These are phyloP conservation scores for Gadopsis marmoratus DNA, from an alignment of 2,797 vertebrate genomes.

Conservation along the genomic window DNA sequence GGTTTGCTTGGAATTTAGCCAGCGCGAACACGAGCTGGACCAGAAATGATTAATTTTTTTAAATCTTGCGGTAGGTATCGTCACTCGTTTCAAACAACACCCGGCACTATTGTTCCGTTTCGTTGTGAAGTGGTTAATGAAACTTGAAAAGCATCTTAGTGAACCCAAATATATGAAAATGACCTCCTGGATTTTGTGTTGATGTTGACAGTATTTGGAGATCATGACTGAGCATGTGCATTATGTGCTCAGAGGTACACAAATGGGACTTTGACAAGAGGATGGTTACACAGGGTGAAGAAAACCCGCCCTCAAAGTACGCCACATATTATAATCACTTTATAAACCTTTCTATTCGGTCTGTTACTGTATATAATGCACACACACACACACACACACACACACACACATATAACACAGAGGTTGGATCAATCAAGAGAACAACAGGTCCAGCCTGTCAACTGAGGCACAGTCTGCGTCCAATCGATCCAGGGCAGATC, in stretches of 20 bases:
- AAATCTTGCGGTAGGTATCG: background rate
- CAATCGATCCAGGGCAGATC: conserved; percentile 70
- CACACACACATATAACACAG: conserved; percentile 49
- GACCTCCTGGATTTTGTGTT: background rate
- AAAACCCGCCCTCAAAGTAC: conserved; percentile 1
- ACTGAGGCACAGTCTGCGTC: conserved; percentile 74
- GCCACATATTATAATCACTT: conserved; percentile 18
- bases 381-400: conserved; percentile 3
- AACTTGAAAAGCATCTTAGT: background rate
- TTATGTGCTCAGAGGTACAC: background rate
- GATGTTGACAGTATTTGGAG: background rate
- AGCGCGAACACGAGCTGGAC: background rate
- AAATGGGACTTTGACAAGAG: conserved; percentile 8
- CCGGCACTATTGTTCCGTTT: background rate
- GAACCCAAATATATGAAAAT: background rate
- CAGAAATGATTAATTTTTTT: too few relatives aligned
- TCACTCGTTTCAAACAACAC: background rate
- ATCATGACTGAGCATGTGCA: background rate
- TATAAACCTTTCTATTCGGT: conserved; percentile 15
- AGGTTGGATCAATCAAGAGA: conserved; percentile 74
- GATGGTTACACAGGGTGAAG: background rate
- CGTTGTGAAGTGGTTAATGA: background rate
- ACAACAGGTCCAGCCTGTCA: conserved; percentile 72
- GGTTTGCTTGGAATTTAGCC: conserved; percentile 8
- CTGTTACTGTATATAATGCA: conserved; percentile 7